Conservation (phyloP, 1,140 invertebrate genomes). For the Eulimnadia texana region DNA sequence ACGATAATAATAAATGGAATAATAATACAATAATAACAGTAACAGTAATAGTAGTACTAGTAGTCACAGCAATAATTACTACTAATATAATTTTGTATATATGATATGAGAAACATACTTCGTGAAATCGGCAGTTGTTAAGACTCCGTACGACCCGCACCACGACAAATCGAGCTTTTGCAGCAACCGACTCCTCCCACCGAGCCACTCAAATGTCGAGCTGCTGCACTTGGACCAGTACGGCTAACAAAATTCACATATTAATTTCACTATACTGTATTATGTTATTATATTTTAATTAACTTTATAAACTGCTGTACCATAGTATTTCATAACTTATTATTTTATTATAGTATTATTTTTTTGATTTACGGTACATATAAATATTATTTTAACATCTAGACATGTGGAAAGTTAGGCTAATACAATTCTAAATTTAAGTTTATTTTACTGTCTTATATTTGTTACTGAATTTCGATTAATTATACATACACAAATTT, state of each 20-base stretch:
- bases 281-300: too few species aligned
- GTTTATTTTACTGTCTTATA: slow-evolving; percentile 12
- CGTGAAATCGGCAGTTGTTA: slow-evolving; percentile 39
- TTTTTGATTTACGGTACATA: slow-evolving; percentile 8
- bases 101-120: slow-evolving; percentile 31
- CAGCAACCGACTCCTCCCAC: slow-evolving; percentile 45
- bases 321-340: too few species aligned
- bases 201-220: slow-evolving; percentile 33
- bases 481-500: slow-evolving; percentile 7
- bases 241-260: slow-evolving; percentile 29
- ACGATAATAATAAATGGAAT: slow-evolving; percentile 17
- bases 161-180: slow-evolving; percentile 69
- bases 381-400: not conserved
- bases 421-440: not conserved
- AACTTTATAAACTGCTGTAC: too few species aligned
- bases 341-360: too few species aligned
- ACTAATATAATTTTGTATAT: slow-evolving; percentile 14
- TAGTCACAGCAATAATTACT: slow-evolving; percentile 12
- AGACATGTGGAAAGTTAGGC: not conserved
- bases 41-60: slow-evolving; percentile 23
- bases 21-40: not conserved
- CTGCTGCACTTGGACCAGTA: slow-evolving; percentile 37
- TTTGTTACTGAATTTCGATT: too few species aligned
- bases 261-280: not conserved
- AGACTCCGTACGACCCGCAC: slow-evolving; percentile 59